Evolutionary conservation across 2,113 vertebrate genomes (phyloP).

Genomic region (Hypocryptadius cinnamomeus): DNA sequence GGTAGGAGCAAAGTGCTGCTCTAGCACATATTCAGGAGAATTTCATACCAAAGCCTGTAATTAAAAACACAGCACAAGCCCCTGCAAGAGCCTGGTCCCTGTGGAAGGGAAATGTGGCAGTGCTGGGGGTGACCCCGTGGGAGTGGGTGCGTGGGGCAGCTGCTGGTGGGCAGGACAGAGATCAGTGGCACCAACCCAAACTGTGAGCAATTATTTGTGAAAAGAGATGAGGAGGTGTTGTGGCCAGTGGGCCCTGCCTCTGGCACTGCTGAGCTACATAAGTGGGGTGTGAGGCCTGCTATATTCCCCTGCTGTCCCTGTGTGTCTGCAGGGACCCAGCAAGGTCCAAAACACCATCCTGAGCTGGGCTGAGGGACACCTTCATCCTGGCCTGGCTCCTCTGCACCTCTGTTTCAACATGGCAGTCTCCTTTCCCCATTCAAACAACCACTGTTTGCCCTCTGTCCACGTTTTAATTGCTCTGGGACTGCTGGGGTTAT

Average conservation of each 20-base stretch:
- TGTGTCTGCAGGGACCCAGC: too few species aligned
- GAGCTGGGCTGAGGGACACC: background rate
- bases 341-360: background rate
- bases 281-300: rapidly evolving
- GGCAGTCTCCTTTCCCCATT: background rate
- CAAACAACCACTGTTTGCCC: background rate
- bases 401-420: background rate
- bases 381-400: background rate
- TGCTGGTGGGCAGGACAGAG: background rate
- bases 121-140: background rate
- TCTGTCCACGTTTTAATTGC: background rate
- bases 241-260: background rate
- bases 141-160: background rate
- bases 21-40: background rate
- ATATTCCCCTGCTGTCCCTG: rapidly evolving
- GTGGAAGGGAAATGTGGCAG: rapidly evolving
- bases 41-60: background rate
- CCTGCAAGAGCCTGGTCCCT: background rate
- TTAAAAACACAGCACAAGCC: background rate
- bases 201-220: background rate
- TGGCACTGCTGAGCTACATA: rapidly evolving
- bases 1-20: background rate
- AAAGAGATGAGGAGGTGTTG: rapidly evolving
- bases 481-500: background rate
- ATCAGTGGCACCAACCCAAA: rapidly evolving